A percentile compares a stretch with the other conserved stretches of the same genome.
Evolutionary conservation across 2,888 invertebrate species (phyloP).

Genomic region (Merodon equestris): DNA sequence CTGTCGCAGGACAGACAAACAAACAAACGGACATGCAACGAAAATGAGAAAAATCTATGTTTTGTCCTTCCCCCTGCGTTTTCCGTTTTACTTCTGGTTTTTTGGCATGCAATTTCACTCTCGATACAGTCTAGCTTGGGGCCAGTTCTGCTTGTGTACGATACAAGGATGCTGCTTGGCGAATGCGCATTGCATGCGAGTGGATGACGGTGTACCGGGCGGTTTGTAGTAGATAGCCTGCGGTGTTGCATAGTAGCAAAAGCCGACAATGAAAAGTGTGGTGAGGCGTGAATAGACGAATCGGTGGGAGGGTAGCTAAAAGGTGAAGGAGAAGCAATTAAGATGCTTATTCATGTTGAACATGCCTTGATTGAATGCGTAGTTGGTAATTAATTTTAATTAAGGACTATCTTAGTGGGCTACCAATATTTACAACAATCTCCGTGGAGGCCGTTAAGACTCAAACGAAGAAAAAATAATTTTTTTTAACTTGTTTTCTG

Average conservation of each 20-base stretch:
- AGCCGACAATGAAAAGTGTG: slow-evolving; percentile 33
- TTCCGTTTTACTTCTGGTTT: slow-evolving; percentile 3
- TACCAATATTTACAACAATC: slow-evolving; percentile 28
- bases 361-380: slow-evolving; percentile 35
- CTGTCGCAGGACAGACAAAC: slow-evolving; percentile 35
- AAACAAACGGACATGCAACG: not conserved
- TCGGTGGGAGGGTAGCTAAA: too few species aligned
- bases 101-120: slow-evolving; percentile 55
- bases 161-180: slow-evolving; percentile 30
- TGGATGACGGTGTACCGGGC: slow-evolving; percentile 1
- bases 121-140: slow-evolving; percentile 38
- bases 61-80: not conserved
- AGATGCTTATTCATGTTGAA: slow-evolving; percentile 36
- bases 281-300: too few species aligned
- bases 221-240: slow-evolving; percentile 1
- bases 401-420: slow-evolving; percentile 13
- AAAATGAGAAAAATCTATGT: too few species aligned
- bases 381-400: slow-evolving; percentile 38
- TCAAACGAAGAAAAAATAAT: not conserved
- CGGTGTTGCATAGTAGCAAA: slow-evolving; percentile 31
- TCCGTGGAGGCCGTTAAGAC: slow-evolving; percentile 9
- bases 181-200: slow-evolving; percentile 54
- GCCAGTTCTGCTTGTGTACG: not conserved
- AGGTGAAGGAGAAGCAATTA: slow-evolving; percentile 33
- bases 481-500: slow-evolving; percentile 4